phyloP scores from a whole-genome alignment of 37 sponge, comb jelly and placozoan species.

The Amphimedon queenslandica region DNA sequence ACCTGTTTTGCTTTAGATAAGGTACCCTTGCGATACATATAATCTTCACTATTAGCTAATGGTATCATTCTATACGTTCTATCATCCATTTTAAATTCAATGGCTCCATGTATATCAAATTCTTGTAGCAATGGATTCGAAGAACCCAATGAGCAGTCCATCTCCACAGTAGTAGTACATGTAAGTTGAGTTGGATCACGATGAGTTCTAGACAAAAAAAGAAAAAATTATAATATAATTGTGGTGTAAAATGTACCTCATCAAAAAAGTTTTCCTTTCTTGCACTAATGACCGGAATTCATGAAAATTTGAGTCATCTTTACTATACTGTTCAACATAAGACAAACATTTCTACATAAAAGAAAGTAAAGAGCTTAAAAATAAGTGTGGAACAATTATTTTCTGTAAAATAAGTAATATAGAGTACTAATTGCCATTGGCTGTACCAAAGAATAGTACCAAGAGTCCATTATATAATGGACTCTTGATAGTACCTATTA shows the following conservation, averaged over 20 bases:
- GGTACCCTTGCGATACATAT: slow-evolving; percentile 53
- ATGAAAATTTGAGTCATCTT: slow-evolving; percentile 5
- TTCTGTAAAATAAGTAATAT: too few relatives aligned
- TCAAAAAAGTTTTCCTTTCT: slow-evolving; percentile 39
- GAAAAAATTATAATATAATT: not conserved
- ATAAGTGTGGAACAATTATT: not conserved
- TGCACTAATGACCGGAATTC: slow-evolving; percentile 13
- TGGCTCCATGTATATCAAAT: slow-evolving; percentile 51
- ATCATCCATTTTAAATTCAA: slow-evolving; percentile 80
- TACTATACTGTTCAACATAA: slow-evolving; percentile 44
- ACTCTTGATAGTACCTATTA: too few relatives aligned
- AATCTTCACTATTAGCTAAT: slow-evolving; percentile 72
- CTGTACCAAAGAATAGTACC: too few relatives aligned
- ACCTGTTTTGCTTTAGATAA: slow-evolving; percentile 59
- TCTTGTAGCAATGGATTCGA: too few relatives aligned
- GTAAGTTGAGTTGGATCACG: slow-evolving; percentile 12
- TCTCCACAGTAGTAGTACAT: slow-evolving; percentile 10
- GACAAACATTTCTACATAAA: slow-evolving; percentile 27
- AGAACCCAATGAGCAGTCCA: slow-evolving; percentile 15
- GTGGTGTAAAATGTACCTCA: slow-evolving; percentile 7
- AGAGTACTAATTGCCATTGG: too few relatives aligned
- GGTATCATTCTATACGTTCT: slow-evolving; percentile 76
- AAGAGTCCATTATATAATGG: too few relatives aligned
- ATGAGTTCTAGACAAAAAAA: slow-evolving; percentile 29
- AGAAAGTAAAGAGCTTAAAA: not conserved